Base-by-base conservation (phyloP, 2,797 vertebrate species). In the Pelochelys cantorii region DNA sequence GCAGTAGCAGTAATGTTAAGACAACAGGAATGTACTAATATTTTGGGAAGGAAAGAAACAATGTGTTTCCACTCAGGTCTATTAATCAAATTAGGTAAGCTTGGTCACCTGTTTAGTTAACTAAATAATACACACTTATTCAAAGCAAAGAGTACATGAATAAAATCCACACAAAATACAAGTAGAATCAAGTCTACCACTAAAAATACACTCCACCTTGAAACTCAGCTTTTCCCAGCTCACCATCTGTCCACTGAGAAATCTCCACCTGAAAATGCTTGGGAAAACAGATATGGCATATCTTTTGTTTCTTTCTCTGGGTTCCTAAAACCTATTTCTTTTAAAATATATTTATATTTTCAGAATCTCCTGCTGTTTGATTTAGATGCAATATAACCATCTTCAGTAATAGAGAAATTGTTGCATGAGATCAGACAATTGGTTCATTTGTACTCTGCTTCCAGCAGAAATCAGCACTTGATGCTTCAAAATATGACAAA, bases 281-380 rank as follows among this genome's bases (percentile, higher is more conserved):
- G 37, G 86, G 56, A 78, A 31, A 82, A 87, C 1, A 59, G 37
- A 59, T 3, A 85, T 89, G 23, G 14, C 85, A 8, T 29, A 56
- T 4, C 71, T 82, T 17, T 81, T 0, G 0, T 85, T 87, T 74
- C 9, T 57, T 85, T 31, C 14, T 37, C 10, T 34, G 5, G 3
- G 4, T 81, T 18, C 3, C 10, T 89, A 74, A 77, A 42, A 78
- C 57, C 13, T 54, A 3, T 0, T 88, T 68, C 3, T 84, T 86
- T 89, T 25, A 34, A 89, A 83, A 85, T 4, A 11, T 12, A 4
- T 65, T 80, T 20, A 37, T 25, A 48, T 53, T 68, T 65, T 12
- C n/a, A n/a, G 65, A 54, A 34, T 34, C 77, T 93, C 68, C 59
- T 52, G 3, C 5, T 18, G 77, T 89, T 15, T 29, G 52, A 23